Conservation (phyloP, 1,140 invertebrate genomes). For the Idris sp. region DNA sequence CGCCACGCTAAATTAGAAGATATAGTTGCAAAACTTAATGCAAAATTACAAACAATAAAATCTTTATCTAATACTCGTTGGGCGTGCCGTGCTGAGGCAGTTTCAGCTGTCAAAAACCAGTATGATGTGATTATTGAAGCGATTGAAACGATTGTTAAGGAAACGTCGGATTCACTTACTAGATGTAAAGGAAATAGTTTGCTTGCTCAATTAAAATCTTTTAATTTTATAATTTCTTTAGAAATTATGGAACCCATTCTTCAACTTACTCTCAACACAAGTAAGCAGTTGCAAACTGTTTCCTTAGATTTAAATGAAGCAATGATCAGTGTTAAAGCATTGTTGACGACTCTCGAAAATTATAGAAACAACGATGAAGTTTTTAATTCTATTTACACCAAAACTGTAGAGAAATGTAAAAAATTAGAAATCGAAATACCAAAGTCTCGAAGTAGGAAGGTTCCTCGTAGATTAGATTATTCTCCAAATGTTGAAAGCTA, state of each 20-base stretch:
- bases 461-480: constrained; percentile 11
- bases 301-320: constrained; percentile 13
- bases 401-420: constrained; percentile 6
- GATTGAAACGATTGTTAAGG: constrained; percentile 26
- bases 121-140: constrained; percentile 21
- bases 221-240: constrained; percentile 17
- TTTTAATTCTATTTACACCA: not conserved
- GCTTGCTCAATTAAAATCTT: constrained; percentile 20
- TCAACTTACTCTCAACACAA: constrained; percentile 1
- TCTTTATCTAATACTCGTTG: constrained; percentile 28
- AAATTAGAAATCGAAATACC: constrained; percentile 18
- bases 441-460: not conserved
- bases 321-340: constrained; percentile 3
- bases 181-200: constrained; percentile 16
- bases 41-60: constrained; percentile 6
- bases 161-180: not conserved
- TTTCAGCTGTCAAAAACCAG: constrained; percentile 18
- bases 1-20: constrained; percentile 31
- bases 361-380: constrained; percentile 3
- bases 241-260: constrained; percentile 17
- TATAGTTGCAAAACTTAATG: constrained; percentile 10
- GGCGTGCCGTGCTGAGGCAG: constrained; percentile 32
- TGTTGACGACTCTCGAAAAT: constrained; percentile 3
- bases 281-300: constrained; percentile 13
- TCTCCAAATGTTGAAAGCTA: not conserved